Base-by-base conservation (phyloP, 1,140 invertebrate genomes). In the Diachasmimorpha longicaudata region DNA sequence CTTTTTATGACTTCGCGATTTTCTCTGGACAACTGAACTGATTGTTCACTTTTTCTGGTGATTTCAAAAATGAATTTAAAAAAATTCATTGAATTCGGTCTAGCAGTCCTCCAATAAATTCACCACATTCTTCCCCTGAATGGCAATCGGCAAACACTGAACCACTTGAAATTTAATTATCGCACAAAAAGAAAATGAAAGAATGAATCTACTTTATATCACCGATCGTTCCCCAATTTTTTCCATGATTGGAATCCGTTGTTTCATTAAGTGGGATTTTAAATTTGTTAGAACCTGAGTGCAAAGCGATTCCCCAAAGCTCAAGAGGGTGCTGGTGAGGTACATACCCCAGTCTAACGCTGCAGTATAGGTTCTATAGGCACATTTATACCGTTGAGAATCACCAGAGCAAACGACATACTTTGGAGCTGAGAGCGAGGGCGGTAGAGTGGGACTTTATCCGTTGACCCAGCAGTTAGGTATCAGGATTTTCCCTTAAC, bases 381-480 rank as follows among this genome's bases (percentile, higher is more conserved):
- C 67, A 63, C 39, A 37, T 69, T 37, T 37, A 69, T 37, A 37
- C 31, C 16, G 21, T 70, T n/a, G 69, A 70, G 13, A 70, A 70
- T 70, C 42, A 25, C 42, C 37, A 14, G n/a, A 70, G 42, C 21
- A 70, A 70, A 70, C 42, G 42, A 70, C 69, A 44, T 16, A 44
- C 37, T 44, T 70, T 44, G 67, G 13, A 1, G 58, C 19, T 1
- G 23, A 8, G 58, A 25, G 58, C 2, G 9, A 31, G 58, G 58
- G 48, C n/a, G 13, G 19, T 25, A 6, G 37, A 39, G 31, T 11
- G 42, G n/a, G 58, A 63, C 13, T 70, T 70, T 46, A 70, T 70
- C 69, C 42, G 69, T 44, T 25, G 69, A 70, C 37, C 37, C 16
- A 70, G 23, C 58, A 31, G 58, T 63, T 63, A 63, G 58, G 58